A percentile compares a stretch with the other conserved stretches of the same genome.
Conservation (phyloP, 2,888 invertebrate genomes). For the Ctenicera cuprea region DNA sequence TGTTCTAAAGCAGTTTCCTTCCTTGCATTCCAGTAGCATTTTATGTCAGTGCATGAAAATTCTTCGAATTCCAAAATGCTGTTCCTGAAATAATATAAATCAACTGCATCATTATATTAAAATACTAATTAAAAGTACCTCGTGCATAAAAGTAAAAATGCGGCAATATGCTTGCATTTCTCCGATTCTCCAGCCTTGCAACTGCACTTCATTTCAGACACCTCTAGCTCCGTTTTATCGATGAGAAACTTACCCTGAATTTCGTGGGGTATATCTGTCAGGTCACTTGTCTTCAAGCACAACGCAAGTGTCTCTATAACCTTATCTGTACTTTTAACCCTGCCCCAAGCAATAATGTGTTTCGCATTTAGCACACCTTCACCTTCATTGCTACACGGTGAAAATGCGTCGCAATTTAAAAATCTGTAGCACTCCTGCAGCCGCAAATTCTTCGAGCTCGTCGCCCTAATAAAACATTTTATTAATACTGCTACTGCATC, state of each 20-base stretch:
- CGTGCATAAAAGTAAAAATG: background rate
- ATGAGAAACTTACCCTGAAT: background rate
- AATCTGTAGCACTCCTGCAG: background rate
- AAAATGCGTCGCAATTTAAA: background rate
- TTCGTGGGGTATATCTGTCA: background rate
- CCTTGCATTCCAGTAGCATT: background rate
- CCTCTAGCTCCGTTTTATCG: background rate
- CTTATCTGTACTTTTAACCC: background rate
- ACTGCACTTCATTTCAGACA: conserved; percentile 1
- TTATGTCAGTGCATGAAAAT: background rate
- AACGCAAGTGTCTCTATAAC: background rate
- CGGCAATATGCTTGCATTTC: background rate
- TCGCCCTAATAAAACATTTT: background rate
- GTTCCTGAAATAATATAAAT: background rate
- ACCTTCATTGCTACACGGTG: background rate
- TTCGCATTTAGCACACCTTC: background rate
- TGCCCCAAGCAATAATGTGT: background rate
- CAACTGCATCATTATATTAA: background rate
- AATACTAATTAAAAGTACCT: conserved; percentile 1
- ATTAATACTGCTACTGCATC: background rate
- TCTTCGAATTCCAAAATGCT: background rate
- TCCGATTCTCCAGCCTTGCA: conserved; percentile 3
- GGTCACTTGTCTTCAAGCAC: background rate
- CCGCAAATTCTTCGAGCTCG: background rate
- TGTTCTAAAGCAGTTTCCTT: background rate